Evolutionary conservation across 2,888 invertebrate genomes (phyloP), one percentile per base, ranked within the genome.

Genomic region (Temnothorax ravouxi): DNA sequence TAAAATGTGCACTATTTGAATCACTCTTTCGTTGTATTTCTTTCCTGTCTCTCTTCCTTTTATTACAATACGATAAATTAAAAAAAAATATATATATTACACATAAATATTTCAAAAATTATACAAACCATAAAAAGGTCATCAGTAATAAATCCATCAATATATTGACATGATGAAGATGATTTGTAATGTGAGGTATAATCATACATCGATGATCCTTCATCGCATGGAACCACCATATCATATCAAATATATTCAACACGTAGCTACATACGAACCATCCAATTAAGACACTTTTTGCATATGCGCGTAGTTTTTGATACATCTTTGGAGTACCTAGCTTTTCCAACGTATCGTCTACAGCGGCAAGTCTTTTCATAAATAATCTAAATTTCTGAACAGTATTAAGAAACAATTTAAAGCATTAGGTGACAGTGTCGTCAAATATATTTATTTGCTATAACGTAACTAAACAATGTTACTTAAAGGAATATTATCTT

Each of bases 321-420:
- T 77, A 66, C 0, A 25, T 25, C 0, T 66, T 66, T 38, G 62
- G 61, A 50, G 47, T 76, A 0, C 75, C 75, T 47, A 75, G 5
- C 2, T 34, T 4, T 61, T 29, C 47, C 18, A 77, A 41, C 5
- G 76, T 77, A 18, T 66, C 25, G 13, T 76, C 66, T n/a, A 76
- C 25, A 41, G 41, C 25, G 52, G 18, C 25, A 41, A 77, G 38
- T 9, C 52, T 77, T 25, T 66, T 54, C 38, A 77, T n/a, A n/a
- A 52, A 66, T 66, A 25, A 52, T 29, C n/a, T 25, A 41, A 76
- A 66, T 76, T n/a, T 77, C 52, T 67, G 13, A 41, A 64, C 0
- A 62, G 21, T 50, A 9, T 75, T 47, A 25, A 1, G 13, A 4
- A 52, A 52, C 21, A 52, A 38, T 21, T 0, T 3, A 52, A 47